A percentile compares a stretch with the other conserved stretches of the same genome.
These are phyloP conservation scores for Chrysocyon brachyurus DNA, from an alignment of 2,797 vertebrate species.

Conservation along the genomic window DNA sequence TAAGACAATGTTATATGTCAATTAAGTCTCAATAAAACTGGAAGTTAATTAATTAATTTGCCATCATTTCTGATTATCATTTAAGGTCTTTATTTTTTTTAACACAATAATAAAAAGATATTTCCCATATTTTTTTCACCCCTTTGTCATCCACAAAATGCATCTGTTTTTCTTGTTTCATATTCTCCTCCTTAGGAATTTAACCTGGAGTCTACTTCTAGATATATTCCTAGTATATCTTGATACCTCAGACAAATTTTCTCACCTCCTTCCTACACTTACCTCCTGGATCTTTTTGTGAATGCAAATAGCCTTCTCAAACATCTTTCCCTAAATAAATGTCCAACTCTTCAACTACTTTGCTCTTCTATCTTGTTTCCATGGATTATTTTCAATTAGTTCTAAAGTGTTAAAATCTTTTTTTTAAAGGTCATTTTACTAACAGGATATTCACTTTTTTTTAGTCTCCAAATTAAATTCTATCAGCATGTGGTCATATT, in stretches of 20 bases:
- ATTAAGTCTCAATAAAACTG: neutral
- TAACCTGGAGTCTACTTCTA: neutral
- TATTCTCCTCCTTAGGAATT: neutral
- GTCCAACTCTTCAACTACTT: neutral
- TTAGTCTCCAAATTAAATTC: neutral
- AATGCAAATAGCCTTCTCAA: neutral
- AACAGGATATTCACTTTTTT: neutral
- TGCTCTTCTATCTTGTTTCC: neutral
- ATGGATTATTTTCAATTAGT: constrained; percentile 53
- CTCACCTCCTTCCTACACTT: neutral
- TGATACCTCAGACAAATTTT: neutral
- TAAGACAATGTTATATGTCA: neutral
- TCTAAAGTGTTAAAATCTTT: neutral
- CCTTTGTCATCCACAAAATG: neutral
- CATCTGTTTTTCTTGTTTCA: neutral
- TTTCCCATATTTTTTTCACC: neutral
- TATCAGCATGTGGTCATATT: neutral
- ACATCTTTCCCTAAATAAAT: neutral
- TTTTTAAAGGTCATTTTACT: constrained; percentile 18
- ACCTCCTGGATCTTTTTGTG: neutral
- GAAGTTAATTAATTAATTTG: neutral
- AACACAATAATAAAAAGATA: neutral
- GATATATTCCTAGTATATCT: neutral
- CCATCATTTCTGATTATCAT: neutral
- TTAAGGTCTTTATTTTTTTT: neutral